These are phyloP conservation scores for Sthenelais limicola DNA, from an alignment of 2,888 invertebrate species.

Conservation along the genomic window DNA sequence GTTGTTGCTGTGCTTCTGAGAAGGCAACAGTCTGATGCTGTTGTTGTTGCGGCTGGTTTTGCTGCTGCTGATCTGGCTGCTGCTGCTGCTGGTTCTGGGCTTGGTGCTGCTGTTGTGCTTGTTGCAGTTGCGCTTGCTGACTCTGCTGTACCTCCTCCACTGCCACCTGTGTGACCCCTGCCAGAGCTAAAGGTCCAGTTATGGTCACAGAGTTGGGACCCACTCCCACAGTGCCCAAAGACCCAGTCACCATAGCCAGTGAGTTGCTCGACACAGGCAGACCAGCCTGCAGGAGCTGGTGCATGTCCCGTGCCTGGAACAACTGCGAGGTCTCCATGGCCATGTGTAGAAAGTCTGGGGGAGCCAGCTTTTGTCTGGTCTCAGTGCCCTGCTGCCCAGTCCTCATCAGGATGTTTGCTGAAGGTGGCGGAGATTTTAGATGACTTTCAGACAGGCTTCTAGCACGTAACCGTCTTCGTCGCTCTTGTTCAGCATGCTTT, in stretches of 20 bases:
- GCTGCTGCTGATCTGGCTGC: neutral
- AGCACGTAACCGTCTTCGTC: neutral
- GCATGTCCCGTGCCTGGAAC: slow-evolving; percentile 17
- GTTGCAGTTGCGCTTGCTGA: neutral
- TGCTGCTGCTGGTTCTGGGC: neutral
- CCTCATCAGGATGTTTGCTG: neutral
- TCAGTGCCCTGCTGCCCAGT: neutral
- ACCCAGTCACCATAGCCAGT: neutral
- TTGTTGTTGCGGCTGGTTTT: too few species aligned
- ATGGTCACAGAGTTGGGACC: neutral
- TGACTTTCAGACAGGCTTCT: slow-evolving; percentile 10
- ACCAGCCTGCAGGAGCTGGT: slow-evolving; percentile 30
- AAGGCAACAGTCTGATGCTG: too few species aligned
- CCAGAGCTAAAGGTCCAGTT: neutral
- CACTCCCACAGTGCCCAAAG: neutral
- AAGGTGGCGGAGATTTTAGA: slow-evolving; percentile 1
- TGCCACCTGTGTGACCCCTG: neutral
- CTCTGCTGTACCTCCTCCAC: neutral
- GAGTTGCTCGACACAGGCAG: too few species aligned
- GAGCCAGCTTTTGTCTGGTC: neutral
- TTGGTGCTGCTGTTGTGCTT: neutral
- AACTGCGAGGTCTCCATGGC: slow-evolving; percentile 34
- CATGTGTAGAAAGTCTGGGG: slow-evolving; percentile 27
- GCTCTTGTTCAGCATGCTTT: slow-evolving; percentile 25
- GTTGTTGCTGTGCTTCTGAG: too few species aligned